Evolutionary conservation across 2,888 invertebrate genomes (phyloP).

Genomic region (Epistrophella euchroma): DNA sequence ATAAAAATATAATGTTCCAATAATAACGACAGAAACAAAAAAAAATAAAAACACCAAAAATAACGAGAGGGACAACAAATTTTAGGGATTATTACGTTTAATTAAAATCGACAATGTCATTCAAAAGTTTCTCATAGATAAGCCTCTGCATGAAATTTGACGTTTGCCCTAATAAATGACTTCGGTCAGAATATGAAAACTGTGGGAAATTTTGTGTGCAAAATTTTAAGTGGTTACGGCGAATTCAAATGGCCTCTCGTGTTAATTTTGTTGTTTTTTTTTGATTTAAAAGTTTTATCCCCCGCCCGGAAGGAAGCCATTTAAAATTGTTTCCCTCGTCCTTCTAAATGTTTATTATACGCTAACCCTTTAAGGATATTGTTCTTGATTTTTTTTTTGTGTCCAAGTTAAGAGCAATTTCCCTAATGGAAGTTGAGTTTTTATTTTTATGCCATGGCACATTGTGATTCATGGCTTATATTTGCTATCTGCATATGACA

Average conservation of each 20-base stretch:
- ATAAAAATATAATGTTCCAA: constrained; percentile 17
- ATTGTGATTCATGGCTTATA: constrained; percentile 32
- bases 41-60: not conserved
- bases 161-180: constrained; percentile 11
- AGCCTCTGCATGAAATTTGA: not conserved
- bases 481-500: constrained; percentile 29
- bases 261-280: not conserved
- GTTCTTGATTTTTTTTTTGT: not conserved
- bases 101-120: constrained; percentile 29
- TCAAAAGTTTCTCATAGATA: not conserved
- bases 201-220: not conserved
- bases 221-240: not conserved
- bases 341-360: not conserved
- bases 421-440: constrained; percentile 28
- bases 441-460: constrained; percentile 6
- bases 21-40: not conserved
- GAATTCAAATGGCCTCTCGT: not conserved
- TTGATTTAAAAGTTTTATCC: not conserved
- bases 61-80: not conserved
- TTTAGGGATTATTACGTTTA: constrained; percentile 11
- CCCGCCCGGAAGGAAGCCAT: not conserved
- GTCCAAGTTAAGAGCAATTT: constrained; percentile 18
- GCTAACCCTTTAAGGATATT: constrained; percentile 2
- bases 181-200: not conserved
- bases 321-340: not conserved